phyloP scores from a whole-genome alignment of 2,797 vertebrate species.

The Catamblyrhynchus diadema region DNA sequence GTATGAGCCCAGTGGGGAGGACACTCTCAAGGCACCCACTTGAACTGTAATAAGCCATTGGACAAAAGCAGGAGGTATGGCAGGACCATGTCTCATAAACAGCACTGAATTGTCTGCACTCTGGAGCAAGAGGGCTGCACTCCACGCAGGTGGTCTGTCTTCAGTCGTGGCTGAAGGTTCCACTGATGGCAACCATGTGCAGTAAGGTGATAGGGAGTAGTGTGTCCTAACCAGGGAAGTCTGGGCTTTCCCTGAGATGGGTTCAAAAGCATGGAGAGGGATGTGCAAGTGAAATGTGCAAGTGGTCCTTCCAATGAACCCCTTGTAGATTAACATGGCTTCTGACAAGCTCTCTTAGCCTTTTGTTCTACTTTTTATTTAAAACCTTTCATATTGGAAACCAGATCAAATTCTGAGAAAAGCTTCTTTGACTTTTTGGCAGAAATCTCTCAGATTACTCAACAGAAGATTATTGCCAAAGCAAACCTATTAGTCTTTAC shows the following conservation, averaged over 20 bases:
- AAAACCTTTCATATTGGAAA: neutral
- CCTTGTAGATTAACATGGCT: neutral
- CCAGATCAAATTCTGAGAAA: neutral
- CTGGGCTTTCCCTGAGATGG: fast-evolving
- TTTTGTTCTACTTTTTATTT: neutral
- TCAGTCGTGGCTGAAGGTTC: neutral
- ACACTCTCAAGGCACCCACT: neutral
- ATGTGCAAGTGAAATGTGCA: fast-evolving
- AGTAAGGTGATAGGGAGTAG: neutral
- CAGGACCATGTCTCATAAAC: neutral
- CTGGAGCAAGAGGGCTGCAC: neutral
- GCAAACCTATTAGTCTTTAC: neutral
- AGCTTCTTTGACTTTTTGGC: neutral
- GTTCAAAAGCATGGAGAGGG: neutral
- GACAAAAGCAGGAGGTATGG: neutral
- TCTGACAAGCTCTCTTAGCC: neutral
- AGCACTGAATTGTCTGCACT: fast-evolving
- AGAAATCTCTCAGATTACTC: neutral
- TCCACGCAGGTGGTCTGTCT: neutral
- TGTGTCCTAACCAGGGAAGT: neutral
- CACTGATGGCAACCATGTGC: fast-evolving
- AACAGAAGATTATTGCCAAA: neutral
- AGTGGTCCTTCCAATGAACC: neutral
- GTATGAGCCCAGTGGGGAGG: neutral
- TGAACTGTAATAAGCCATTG: neutral